Conservation (phyloP, 2,888 invertebrate genomes). For the Tetrapedia diversipes region DNA sequence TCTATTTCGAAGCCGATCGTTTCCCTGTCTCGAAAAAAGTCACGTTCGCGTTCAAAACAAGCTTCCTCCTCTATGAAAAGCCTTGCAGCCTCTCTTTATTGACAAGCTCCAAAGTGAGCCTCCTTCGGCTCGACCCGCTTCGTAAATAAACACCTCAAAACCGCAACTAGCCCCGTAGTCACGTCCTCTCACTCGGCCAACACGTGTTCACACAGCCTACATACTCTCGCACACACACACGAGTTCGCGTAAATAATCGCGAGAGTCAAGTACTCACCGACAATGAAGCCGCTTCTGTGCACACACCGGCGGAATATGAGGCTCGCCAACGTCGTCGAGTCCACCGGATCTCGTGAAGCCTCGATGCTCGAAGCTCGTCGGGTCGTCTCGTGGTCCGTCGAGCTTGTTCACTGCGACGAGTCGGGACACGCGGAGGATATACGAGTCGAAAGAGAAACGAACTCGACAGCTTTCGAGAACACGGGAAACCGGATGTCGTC, state of each 20-base stretch:
- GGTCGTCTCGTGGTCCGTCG: neutral
- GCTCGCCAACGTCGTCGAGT: neutral
- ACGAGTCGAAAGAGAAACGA: neutral
- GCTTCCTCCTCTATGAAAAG: too few relatives aligned
- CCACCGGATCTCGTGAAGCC: neutral
- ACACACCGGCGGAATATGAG: too few relatives aligned
- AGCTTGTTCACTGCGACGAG: constrained; percentile 23
- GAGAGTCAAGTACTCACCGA: constrained; percentile 24
- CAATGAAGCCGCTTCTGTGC: too few relatives aligned
- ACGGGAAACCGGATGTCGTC: neutral
- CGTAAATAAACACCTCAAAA: neutral
- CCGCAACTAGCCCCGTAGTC: neutral
- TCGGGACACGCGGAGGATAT: neutral
- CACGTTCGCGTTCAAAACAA: too few relatives aligned
- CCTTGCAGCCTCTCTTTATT: too few relatives aligned
- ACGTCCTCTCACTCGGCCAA: neutral
- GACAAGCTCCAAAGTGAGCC: neutral
- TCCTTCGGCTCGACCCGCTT: neutral
- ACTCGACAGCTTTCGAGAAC: neutral
- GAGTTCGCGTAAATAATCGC: too few relatives aligned
- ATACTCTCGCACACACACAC: too few relatives aligned
- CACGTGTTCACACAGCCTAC: constrained; percentile 17
- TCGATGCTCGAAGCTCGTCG: neutral
- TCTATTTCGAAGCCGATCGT: too few relatives aligned
- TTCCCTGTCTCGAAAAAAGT: too few relatives aligned